Evolutionary conservation across 2,113 vertebrate species (phyloP).

Genomic region (Polypterus senegalus): DNA sequence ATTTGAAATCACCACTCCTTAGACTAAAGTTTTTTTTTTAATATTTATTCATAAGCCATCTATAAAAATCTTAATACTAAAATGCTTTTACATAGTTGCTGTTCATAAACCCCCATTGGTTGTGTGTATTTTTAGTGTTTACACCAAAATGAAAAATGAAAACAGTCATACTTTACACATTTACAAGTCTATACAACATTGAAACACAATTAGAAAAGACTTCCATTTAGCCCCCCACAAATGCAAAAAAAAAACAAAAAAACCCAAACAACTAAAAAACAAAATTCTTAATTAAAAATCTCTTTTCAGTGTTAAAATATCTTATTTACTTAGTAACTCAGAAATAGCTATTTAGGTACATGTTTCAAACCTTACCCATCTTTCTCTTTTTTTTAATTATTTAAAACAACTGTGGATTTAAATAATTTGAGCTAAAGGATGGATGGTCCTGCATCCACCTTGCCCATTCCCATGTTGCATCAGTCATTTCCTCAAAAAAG

Average conservation of each 20-base stretch:
- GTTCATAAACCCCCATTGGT: constrained; percentile 50
- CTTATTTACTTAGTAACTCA: constrained; percentile 39
- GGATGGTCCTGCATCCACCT: constrained; percentile 26
- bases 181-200: constrained; percentile 43
- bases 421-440: constrained; percentile 24
- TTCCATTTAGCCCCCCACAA: background rate
- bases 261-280: constrained; percentile 20
- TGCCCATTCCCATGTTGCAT: constrained; percentile 21
- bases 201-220: constrained; percentile 18
- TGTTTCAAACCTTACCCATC: constrained; percentile 1
- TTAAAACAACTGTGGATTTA: constrained; percentile 30
- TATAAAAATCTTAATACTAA: constrained; percentile 71
- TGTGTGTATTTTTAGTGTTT: constrained; percentile 44
- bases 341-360: constrained; percentile 24
- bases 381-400: constrained; percentile 10
- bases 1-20: no score
- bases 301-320: constrained; percentile 31
- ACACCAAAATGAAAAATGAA: constrained; percentile 42
- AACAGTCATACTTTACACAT: constrained; percentile 52
- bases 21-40: constrained; percentile 11
- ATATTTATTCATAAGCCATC: constrained; percentile 66
- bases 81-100: constrained; percentile 64
- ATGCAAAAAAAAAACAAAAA: constrained; percentile 1
- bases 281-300: constrained; percentile 29
- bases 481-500: constrained; percentile 17